Evolutionary conservation across 2,888 invertebrate genomes (phyloP).

Genomic region (Aporophyla lueneburgensis): DNA sequence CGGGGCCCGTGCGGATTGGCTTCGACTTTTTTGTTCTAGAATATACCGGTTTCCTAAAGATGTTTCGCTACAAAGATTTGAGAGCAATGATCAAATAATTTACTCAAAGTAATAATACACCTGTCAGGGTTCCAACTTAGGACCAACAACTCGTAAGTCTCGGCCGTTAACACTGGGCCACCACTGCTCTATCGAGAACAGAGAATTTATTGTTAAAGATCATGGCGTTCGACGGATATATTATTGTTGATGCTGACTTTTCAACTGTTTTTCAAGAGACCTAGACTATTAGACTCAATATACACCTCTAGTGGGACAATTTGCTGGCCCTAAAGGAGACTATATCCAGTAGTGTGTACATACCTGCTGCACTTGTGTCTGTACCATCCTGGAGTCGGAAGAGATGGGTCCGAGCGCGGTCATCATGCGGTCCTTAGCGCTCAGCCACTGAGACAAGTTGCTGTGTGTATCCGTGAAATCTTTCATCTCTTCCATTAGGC

Average conservation of each 20-base stretch:
- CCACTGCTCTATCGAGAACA: too few relatives aligned
- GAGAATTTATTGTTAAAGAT: too few relatives aligned
- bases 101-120: too few relatives aligned
- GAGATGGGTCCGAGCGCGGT: conserved; percentile 98
- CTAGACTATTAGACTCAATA: background rate
- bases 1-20: too few relatives aligned
- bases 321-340: background rate
- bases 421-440: conserved; percentile 98
- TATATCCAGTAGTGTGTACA: background rate
- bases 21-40: too few relatives aligned
- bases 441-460: conserved; percentile 96
- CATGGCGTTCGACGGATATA: background rate
- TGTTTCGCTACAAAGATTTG: too few relatives aligned
- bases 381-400: conserved; percentile 98
- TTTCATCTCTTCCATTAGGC: conserved; percentile 96
- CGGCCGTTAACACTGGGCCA: too few relatives aligned
- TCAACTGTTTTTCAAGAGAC: background rate
- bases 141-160: too few relatives aligned
- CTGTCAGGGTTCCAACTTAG: too few relatives aligned
- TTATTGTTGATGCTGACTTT: background rate
- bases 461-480: conserved; percentile 98
- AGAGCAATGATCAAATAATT: too few relatives aligned
- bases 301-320: background rate
- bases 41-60: too few relatives aligned
- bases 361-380: conserved; percentile 97